Base-by-base conservation (phyloP, 2,888 invertebrate species). In the Dromius quadrimaculatus region DNA sequence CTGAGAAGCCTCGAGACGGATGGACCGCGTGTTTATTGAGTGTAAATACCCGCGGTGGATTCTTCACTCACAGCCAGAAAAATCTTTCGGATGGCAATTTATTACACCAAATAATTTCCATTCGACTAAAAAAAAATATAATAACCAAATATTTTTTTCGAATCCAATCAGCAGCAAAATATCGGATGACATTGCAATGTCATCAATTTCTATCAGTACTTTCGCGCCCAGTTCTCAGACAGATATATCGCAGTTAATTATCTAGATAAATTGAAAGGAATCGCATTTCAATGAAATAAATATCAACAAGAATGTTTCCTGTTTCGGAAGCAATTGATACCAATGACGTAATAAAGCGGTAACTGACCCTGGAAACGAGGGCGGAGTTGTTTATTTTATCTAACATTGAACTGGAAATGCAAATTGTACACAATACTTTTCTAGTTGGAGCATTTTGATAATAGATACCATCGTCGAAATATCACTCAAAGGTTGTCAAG, bases 61-160 rank as follows among this genome's bases (percentile, higher is more conserved):
- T 54, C 50, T 23, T 28, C 50, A 23, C 50, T 54, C 50, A 8
- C n/a, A 9, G 23, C 28, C 23, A 23, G 3, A 54, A 54, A 54
- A 54, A 41, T 41, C 38, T 43, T 36, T 13, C 43, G 43, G 43
- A 62, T 62, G 62, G 62, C 62, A 62, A 62, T 62, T 62, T 62
- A 62, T 62, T 62, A 62, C 41, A 62, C 50, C 50, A 54, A 54
- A 59, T 59, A 34, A 36, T 59, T 59, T n/a, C n/a, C n/a, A n/a
- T n/a, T n/a, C n/a, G n/a, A n/a, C n/a, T n/a, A n/a, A n/a, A n/a
- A n/a, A n/a, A n/a, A n/a, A n/a, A n/a, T n/a, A n/a, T n/a, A n/a
- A n/a, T n/a, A n/a, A n/a, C n/a, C n/a, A n/a, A n/a, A n/a, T n/a
- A n/a, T n/a, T n/a, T n/a, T n/a, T n/a, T n/a, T n/a, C n/a, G n/a